These are phyloP conservation scores for Stomatorhinus walkeri DNA, from an alignment of 2,797 vertebrate genomes.

Conservation along the genomic window DNA sequence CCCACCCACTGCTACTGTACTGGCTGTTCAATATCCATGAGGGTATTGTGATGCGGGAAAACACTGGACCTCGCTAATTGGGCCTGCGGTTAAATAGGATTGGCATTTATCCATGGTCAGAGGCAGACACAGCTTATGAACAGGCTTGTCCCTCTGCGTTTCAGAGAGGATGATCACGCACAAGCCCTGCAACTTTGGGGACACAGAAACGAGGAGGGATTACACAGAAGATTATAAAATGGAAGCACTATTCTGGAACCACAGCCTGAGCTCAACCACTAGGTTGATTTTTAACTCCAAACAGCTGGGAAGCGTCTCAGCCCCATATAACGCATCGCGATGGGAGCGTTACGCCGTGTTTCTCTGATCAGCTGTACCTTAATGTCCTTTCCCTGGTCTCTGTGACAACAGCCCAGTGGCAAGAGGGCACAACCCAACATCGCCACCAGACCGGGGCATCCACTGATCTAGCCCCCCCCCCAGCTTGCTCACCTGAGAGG, in stretches of 20 bases:
- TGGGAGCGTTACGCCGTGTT: not conserved
- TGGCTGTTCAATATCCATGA: conserved; percentile 25
- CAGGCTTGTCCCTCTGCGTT: not conserved
- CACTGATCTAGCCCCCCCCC: not conserved
- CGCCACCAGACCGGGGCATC: not conserved
- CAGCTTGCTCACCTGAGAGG: conserved; percentile 74
- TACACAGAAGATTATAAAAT: not conserved
- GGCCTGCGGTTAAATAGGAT: conserved; percentile 30
- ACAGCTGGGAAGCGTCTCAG: not conserved
- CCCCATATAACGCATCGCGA: not conserved
- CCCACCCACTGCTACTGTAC: not conserved
- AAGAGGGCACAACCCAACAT: not conserved
- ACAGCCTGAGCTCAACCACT: not conserved
- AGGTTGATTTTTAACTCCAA: not conserved
- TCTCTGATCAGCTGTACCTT: not conserved
- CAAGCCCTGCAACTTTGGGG: not conserved
- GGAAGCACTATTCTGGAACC: not conserved
- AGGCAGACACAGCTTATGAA: not conserved
- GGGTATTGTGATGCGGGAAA: conserved; percentile 28
- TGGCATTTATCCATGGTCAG: conserved; percentile 29
- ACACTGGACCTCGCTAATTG: conserved; percentile 29
- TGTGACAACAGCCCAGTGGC: not conserved
- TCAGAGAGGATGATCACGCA: not conserved
- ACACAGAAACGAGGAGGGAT: not conserved
- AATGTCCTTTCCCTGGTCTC: not conserved